phyloP scores from a whole-genome alignment of 2,113 vertebrate species.

The Cephalopterus ornatus region DNA sequence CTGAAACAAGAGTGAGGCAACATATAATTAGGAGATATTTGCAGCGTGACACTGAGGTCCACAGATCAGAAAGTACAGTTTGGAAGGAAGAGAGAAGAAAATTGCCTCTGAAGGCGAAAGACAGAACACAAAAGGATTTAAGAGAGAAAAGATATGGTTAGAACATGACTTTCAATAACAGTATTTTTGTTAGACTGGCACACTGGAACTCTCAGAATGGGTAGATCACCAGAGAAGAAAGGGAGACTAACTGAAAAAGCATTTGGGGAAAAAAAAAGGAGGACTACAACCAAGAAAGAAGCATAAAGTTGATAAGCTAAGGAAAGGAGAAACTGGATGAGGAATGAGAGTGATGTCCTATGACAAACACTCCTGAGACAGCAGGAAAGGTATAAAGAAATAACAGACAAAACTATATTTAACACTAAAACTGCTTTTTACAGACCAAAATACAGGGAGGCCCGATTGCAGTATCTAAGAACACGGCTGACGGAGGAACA shows the following conservation, averaged over 20 bases:
- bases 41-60: neutral
- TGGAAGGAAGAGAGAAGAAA: neutral
- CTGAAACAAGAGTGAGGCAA: neutral
- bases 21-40: neutral
- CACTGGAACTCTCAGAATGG: neutral
- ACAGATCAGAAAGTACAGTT: neutral
- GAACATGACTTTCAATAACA: fast-evolving
- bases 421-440: neutral
- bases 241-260: neutral
- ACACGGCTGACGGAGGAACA: neutral
- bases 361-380: neutral
- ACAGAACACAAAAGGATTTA: neutral
- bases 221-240: neutral
- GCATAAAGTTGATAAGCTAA: neutral
- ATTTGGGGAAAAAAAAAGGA: neutral
- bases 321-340: neutral
- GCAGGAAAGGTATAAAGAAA: neutral
- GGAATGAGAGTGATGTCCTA: neutral
- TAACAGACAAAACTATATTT: neutral
- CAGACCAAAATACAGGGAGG: neutral
- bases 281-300: neutral
- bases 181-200: neutral
- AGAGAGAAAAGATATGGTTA: neutral
- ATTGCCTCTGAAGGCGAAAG: neutral
- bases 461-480: neutral